phyloP scores from a whole-genome alignment of 2,888 invertebrate genomes.

The Amblyjoppa fuscipennis region DNA sequence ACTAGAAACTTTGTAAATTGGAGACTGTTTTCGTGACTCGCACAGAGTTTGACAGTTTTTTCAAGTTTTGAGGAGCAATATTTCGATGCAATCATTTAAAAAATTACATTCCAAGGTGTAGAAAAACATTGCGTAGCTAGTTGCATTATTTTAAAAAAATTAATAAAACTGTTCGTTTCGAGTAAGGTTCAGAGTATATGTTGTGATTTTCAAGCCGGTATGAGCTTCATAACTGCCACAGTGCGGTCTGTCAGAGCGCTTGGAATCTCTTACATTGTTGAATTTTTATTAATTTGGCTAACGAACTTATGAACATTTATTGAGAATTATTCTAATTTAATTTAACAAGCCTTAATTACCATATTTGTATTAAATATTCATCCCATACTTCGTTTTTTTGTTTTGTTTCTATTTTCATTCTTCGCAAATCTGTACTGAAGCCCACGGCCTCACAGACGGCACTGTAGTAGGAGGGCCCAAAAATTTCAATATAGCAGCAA shows the following conservation, averaged over 20 bases:
- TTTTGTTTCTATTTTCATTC: constrained; percentile 51
- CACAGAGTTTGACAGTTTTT: neutral
- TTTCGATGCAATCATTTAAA: neutral
- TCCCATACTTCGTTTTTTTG: constrained; percentile 43
- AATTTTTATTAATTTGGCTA: neutral
- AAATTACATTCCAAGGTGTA: neutral
- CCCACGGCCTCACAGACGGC: constrained; percentile 50
- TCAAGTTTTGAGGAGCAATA: neutral
- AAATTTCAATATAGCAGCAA: constrained; percentile 47
- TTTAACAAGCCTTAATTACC: neutral
- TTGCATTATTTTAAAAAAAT: neutral
- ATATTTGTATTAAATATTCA: constrained; percentile 18
- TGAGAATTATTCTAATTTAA: neutral
- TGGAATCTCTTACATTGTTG: neutral
- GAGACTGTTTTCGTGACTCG: neutral
- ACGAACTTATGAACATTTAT: neutral
- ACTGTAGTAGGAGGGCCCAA: constrained; percentile 55
- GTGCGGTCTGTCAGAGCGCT: neutral
- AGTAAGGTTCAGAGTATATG: neutral
- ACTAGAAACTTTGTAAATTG: neutral
- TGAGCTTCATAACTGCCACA: neutral
- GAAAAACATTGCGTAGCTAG: neutral
- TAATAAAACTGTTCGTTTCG: neutral
- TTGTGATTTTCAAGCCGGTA: neutral
- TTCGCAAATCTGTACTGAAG: constrained; percentile 56